These are phyloP conservation scores for Poeciliopsis gracilis DNA, from an alignment of 2,797 vertebrate genomes.

Conservation along the genomic window DNA sequence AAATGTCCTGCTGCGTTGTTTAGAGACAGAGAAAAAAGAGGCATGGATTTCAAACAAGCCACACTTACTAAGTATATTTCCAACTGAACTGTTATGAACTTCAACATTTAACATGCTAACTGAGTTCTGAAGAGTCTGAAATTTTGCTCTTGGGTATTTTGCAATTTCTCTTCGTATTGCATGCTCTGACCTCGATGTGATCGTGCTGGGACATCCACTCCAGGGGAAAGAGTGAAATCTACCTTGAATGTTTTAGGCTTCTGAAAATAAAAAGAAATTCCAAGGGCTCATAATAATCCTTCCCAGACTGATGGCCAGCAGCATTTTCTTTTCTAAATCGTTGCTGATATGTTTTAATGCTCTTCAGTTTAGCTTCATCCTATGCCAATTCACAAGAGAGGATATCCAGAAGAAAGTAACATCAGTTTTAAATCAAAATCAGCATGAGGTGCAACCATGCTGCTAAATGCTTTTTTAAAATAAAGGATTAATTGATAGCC, in stretches of 20 bases:
- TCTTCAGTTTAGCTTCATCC: background rate
- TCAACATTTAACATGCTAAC: slow-evolving; percentile 11
- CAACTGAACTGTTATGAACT: background rate
- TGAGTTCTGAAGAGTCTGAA: slow-evolving; percentile 8
- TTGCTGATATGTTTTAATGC: background rate
- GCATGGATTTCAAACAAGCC: background rate
- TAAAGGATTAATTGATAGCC: background rate
- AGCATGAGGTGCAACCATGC: background rate
- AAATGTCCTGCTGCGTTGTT: background rate
- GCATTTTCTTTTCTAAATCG: background rate
- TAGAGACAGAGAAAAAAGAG: background rate
- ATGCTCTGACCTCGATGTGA: slow-evolving; percentile 3
- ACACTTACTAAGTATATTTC: background rate
- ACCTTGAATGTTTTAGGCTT: slow-evolving; percentile 9
- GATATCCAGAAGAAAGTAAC: background rate
- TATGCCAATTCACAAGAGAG: background rate
- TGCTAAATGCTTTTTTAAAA: background rate
- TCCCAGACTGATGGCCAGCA: slow-evolving; percentile 5
- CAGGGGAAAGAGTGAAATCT: slow-evolving; percentile 1
- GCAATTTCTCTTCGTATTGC: slow-evolving; percentile 5
- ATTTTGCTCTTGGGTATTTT: slow-evolving; percentile 10
- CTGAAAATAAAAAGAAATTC: background rate
- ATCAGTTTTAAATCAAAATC: background rate
- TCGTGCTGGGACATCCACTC: slow-evolving; percentile 6
- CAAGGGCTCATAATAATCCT: background rate